These are phyloP conservation scores for Struthidea cinerea DNA, from an alignment of 2,113 vertebrate species.

Conservation along the genomic window DNA sequence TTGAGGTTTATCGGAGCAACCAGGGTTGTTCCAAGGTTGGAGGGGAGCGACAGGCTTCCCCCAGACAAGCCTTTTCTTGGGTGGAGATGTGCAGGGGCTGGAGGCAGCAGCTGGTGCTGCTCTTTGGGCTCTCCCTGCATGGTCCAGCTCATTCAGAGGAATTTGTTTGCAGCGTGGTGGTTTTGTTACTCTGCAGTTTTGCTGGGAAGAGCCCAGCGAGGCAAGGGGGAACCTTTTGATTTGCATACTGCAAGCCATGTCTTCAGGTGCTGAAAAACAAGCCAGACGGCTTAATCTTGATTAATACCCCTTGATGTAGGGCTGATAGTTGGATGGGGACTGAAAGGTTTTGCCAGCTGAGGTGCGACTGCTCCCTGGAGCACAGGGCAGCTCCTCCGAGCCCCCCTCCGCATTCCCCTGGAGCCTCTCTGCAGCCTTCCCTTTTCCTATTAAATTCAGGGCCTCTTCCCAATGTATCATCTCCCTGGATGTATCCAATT, in stretches of 20 bases:
- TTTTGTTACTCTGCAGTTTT: neutral
- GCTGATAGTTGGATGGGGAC: neutral
- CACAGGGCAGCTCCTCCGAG: neutral
- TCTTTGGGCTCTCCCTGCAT: neutral
- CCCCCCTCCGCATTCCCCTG: neutral
- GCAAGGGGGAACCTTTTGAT: neutral
- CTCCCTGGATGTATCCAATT: constrained; percentile 26
- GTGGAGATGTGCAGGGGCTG: neutral
- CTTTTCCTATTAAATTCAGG: neutral
- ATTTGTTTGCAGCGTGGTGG: neutral
- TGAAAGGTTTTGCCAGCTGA: neutral
- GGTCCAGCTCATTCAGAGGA: neutral
- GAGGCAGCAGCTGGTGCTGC: neutral
- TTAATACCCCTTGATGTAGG: accelerated
- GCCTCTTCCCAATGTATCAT: constrained; percentile 4
- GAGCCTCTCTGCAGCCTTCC: neutral
- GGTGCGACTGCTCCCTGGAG: neutral
- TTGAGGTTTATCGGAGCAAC: neutral
- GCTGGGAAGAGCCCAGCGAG: neutral
- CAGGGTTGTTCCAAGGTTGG: neutral
- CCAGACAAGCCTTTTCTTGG: neutral
- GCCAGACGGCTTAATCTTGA: neutral
- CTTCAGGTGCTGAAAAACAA: neutral
- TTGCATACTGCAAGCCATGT: neutral
- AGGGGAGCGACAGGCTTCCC: neutral